Evolutionary conservation across 2,888 invertebrate species (phyloP), one percentile per base, ranked within the genome.

Genomic region (Zygogramma bicolorata): DNA sequence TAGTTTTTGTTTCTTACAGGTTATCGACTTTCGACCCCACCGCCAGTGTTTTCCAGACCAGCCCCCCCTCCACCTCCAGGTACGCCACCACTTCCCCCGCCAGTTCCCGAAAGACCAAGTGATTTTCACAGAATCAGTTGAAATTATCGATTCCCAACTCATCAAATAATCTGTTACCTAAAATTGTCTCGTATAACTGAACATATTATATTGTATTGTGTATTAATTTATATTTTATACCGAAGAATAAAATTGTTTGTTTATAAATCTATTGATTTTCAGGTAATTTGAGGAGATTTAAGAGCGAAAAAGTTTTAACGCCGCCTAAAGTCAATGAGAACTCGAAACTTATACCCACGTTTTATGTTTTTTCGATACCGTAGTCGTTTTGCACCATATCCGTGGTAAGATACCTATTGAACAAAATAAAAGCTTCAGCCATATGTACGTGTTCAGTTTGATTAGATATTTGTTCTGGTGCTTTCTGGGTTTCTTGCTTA

Each of bases 1-100:
- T 57, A 53, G 38, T 61, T n/a, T n/a, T n/a, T n/a, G n/a, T n/a
- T n/a, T n/a, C n/a, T 76, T 76, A 65, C 59, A 80, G 80, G 62
- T 63, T 79, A 79, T 40, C 79, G 81, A 68, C 40, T 80, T 59
- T 81, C 81, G 20, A 78, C 77, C 7, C 79, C 79, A 2, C 74
- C 76, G 2, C 78, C 80, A 34, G 40, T 70, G 31, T 75, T 71
- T n/a, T 61, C 77, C 22, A 75, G 81, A 25, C 80, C 80, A 1
- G 81, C 81, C 4, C 81, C 81, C 22, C 81, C 80, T n/a, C 80
- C 79, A 8, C 81, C 81, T 4, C 78, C 78, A 80, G 80, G 80
- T 80, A 80, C 75, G 75, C 70, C 74, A 2, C 77, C 74, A 18
- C 71, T 72, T 20, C 71, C 74, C 4, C 77, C 74, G 8, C 71